Percentiles rank a stretch among this genome's conserved stretches.
These are phyloP conservation scores for Isaurus tuberculatus DNA, from an alignment of 92 coral and sea anemone genomes.

Conservation along the genomic window DNA sequence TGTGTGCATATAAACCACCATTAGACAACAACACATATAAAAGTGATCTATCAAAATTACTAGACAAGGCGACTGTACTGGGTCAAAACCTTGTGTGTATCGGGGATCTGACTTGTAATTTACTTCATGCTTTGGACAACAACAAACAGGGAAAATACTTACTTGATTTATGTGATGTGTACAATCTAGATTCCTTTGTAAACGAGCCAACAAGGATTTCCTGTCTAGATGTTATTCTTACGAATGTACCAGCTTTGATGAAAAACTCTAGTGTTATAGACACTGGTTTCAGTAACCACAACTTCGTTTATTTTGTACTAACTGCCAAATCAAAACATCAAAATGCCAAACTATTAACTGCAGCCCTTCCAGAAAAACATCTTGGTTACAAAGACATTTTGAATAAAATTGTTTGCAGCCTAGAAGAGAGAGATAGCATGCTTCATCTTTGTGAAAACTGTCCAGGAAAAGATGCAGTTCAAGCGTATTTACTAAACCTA, in stretches of 20 bases:
- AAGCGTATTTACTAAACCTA: too few species aligned
- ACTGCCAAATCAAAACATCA: conserved; percentile 62
- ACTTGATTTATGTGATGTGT: conserved; percentile 1
- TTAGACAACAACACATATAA: too few species aligned
- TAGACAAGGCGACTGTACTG: neutral
- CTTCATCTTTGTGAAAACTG: too few species aligned
- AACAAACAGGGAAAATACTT: neutral
- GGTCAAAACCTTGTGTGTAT: neutral
- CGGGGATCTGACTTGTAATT: neutral
- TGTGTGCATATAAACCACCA: too few species aligned
- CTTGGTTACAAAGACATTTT: too few species aligned
- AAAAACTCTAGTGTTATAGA: conserved; percentile 57
- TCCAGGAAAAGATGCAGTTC: too few species aligned
- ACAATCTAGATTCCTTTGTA: conserved; percentile 18
- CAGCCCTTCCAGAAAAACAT: too few species aligned
- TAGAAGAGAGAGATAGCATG: too few species aligned
- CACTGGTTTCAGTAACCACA: conserved; percentile 60
- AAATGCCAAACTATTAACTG: too few species aligned
- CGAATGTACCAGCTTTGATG: conserved; percentile 67
- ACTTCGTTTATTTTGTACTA: conserved; percentile 61
- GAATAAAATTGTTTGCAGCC: too few species aligned
- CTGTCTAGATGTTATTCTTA: conserved; percentile 64
- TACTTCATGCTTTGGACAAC: neutral
- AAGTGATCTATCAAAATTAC: neutral
- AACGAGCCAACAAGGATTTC: conserved; percentile 61